Evolutionary conservation across 1,140 invertebrate genomes (phyloP).

Genomic region (Drosophila bifasciata): DNA sequence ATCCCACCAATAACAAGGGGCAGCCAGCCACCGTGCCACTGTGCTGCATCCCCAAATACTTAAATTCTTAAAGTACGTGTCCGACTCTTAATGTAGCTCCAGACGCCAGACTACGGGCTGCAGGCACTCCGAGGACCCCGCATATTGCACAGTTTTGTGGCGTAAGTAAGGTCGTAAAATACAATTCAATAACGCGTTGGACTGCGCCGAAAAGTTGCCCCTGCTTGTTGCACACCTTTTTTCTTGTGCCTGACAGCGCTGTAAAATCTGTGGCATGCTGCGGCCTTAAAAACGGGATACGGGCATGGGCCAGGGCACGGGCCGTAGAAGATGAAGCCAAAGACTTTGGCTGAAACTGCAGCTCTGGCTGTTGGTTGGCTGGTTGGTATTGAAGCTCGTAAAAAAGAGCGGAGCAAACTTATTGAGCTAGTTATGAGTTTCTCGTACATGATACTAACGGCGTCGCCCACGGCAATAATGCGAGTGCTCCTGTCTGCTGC

Average conservation of each 20-base stretch:
- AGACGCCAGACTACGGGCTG: background rate
- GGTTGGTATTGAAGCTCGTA: constrained; percentile 58
- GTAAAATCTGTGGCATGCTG: constrained; percentile 68
- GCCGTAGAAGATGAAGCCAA: background rate
- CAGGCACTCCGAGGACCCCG: constrained; percentile 11
- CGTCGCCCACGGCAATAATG: constrained; percentile 72
- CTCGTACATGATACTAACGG: constrained; percentile 78
- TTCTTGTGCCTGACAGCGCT: constrained; percentile 67
- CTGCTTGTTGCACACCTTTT: constrained; percentile 32
- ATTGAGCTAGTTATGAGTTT: constrained; percentile 82
- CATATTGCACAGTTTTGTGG: constrained; percentile 67
- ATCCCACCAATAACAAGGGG: constrained; percentile 21
- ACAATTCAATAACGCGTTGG: constrained; percentile 76
- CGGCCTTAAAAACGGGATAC: constrained; percentile 56
- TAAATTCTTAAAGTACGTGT: constrained; percentile 65
- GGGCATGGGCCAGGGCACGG: background rate
- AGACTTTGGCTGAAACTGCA: constrained; percentile 18
- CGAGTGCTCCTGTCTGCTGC: constrained; percentile 25
- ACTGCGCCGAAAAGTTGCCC: constrained; percentile 40
- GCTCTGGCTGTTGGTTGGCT: constrained; percentile 8
- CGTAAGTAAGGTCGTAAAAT: constrained; percentile 76
- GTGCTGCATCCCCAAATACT: constrained; percentile 18
- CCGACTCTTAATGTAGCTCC: constrained; percentile 29
- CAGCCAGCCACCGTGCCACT: background rate
- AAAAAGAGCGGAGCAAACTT: constrained; percentile 77